Evolutionary conservation across 1,140 invertebrate genomes (phyloP).

Genomic region (Drosophila eugracilis): DNA sequence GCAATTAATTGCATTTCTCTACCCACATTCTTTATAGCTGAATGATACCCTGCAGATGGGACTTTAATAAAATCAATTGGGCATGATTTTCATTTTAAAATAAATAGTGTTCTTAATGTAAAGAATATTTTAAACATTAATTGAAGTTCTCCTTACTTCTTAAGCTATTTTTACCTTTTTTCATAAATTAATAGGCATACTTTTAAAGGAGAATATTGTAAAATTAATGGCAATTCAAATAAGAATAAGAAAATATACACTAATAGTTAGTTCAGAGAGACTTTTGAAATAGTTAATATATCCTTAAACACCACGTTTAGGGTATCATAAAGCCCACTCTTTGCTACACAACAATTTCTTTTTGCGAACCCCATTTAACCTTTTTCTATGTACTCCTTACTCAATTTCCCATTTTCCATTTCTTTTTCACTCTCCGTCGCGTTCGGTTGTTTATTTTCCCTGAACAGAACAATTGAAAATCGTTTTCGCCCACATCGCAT

Average conservation of each 20-base stretch:
- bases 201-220: too few species aligned
- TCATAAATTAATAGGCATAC: too few species aligned
- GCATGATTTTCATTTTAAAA: not conserved
- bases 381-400: conserved; percentile 43
- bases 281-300: too few species aligned
- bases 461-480: conserved; percentile 79
- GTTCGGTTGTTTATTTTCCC: conserved; percentile 33
- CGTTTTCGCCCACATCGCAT: conserved; percentile 83
- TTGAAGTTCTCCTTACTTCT: too few species aligned
- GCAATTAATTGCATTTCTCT: conserved; percentile 74
- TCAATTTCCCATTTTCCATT: conserved; percentile 43
- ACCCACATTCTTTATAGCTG: conserved; percentile 22
- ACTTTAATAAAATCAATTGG: not conserved
- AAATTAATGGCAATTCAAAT: too few species aligned
- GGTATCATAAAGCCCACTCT: not conserved
- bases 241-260: too few species aligned
- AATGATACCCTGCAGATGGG: conserved; percentile 2
- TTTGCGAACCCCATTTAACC: conserved; percentile 43
- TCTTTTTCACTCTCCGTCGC: conserved; percentile 23
- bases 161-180: too few species aligned
- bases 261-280: too few species aligned
- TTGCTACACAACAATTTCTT: conserved; percentile 27
- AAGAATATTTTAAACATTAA: not conserved
- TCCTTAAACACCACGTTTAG: too few species aligned
- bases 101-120: not conserved